These are phyloP conservation scores for Triplophysa siluroides DNA, from an alignment of 2,113 vertebrate genomes.

Conservation along the genomic window DNA sequence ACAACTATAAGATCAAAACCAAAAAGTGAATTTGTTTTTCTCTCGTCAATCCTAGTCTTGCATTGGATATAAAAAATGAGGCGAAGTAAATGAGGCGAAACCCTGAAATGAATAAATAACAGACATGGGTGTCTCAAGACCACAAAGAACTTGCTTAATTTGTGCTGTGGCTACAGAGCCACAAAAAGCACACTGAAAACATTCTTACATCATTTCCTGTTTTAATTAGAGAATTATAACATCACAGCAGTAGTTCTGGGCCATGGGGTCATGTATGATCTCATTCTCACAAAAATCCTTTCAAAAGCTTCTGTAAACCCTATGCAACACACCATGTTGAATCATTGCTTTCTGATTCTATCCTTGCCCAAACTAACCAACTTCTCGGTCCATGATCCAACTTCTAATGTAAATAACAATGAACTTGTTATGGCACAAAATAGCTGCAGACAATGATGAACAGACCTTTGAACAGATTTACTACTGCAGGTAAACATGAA, in stretches of 20 bases:
- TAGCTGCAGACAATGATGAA: not conserved
- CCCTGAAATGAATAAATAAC: not conserved
- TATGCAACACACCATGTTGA: not conserved
- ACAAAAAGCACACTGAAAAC: not conserved
- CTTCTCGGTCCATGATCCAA: not conserved
- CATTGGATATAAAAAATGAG: conserved; percentile 3
- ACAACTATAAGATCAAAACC: not conserved
- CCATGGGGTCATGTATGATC: not conserved
- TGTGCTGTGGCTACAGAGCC: not conserved
- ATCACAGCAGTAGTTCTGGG: not conserved
- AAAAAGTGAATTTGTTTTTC: not conserved
- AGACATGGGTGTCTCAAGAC: conserved; percentile 21
- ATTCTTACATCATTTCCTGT: not conserved
- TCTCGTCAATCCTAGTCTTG: not conserved
- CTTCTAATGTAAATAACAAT: not conserved
- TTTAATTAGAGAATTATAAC: not conserved
- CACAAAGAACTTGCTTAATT: conserved; percentile 6
- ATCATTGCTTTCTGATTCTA: not conserved
- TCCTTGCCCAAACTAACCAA: not conserved
- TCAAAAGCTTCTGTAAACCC: not conserved
- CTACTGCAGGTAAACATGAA: not conserved
- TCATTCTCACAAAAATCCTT: not conserved
- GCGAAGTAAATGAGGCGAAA: conserved; percentile 20
- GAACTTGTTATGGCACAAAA: no score
- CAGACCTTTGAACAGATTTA: not conserved